Conservation (phyloP, 2,113 vertebrate genomes). For the Platichthys stellatus region DNA sequence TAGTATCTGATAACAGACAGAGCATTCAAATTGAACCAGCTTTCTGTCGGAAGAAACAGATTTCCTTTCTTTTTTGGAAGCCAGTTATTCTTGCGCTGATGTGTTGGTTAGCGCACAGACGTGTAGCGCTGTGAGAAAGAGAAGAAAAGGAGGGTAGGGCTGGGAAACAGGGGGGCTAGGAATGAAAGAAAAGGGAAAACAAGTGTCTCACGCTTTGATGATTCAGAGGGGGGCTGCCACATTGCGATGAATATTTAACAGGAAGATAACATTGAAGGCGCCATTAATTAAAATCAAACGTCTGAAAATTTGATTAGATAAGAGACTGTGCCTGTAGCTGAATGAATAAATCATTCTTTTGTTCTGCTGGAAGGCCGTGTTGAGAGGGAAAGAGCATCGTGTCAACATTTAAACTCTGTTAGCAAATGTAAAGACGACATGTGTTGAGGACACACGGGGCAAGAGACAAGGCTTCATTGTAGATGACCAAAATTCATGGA, state of each 20-base stretch:
- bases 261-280: constrained; percentile 74
- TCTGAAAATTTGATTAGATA: constrained; percentile 80
- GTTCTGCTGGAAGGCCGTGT: constrained; percentile 63
- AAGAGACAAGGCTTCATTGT: not conserved
- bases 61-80: constrained; percentile 33
- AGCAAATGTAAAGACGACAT: constrained; percentile 41
- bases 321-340: constrained; percentile 65
- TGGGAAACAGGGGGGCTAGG: not conserved
- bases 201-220: constrained; percentile 67
- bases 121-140: constrained; percentile 30
- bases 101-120: constrained; percentile 43
- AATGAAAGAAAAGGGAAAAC: constrained; percentile 55
- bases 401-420: constrained; percentile 75
- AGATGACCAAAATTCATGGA: not conserved
- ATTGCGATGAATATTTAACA: constrained; percentile 78
- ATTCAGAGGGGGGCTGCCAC: constrained; percentile 51
- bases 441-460: constrained; percentile 38
- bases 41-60: constrained; percentile 28
- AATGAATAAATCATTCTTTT: constrained; percentile 80
- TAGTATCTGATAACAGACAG: constrained; percentile 56
- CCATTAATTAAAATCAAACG: constrained; percentile 82
- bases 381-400: constrained; percentile 57
- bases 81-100: constrained; percentile 44
- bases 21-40: constrained; percentile 49
- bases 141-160: constrained; percentile 8